Evolutionary conservation across 2,797 vertebrate species (phyloP).

Genomic region (Sebastes iracundus): DNA sequence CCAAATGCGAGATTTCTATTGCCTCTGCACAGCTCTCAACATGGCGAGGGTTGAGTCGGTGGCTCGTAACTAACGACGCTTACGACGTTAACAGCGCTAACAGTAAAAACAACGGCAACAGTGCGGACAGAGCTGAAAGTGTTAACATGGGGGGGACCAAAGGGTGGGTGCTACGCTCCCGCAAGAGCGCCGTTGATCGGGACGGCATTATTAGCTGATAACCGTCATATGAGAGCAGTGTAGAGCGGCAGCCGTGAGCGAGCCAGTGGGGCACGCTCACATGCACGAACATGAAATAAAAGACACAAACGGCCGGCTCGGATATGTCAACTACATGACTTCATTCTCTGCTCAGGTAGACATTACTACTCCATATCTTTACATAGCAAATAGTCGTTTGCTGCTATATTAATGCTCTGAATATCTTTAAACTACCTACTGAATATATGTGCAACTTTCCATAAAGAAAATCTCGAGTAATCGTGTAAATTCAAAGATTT

Average conservation of each 20-base stretch:
- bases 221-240: no score
- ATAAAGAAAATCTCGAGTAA: background rate
- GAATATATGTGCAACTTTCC: background rate
- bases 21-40: no score
- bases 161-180: no score
- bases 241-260: accelerated
- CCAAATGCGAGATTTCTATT: no score
- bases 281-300: background rate
- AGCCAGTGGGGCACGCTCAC: no score
- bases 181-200: no score
- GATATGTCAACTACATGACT: background rate
- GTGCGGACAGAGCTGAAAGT: no score
- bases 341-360: background rate
- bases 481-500: constrained; percentile 11
- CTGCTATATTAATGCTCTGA: background rate
- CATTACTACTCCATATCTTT: background rate
- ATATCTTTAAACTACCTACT: background rate
- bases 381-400: background rate
- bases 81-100: no score
- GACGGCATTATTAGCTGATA: no score
- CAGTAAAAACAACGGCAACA: no score
- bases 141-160: accelerated
- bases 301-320: background rate
- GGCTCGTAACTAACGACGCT: no score
- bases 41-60: no score